Base-by-base conservation (phyloP, 2,113 vertebrate genomes). In the Neodontobutis hainanensis region DNA sequence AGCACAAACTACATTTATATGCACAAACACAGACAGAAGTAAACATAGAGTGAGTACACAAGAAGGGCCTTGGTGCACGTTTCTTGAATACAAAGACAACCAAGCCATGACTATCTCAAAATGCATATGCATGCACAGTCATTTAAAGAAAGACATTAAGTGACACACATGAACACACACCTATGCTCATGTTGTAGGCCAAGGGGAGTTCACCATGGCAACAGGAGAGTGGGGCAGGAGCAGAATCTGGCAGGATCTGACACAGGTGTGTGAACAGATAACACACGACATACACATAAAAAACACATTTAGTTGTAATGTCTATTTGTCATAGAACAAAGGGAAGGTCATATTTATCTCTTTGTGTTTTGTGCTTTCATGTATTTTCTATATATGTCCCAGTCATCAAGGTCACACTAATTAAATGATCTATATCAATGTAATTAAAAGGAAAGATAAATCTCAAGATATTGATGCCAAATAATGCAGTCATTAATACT, bases 141-240 rank as follows among this genome's bases (percentile, higher is more conserved):
- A 35, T 40, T 46, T 11, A 49, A 49, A 71, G 27, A 7, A 61
- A 40, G 70, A 40, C 64, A 79, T 38, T n/a, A 73, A 44, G 65
- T 73, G 61, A 48, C 68, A 74, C 72, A 65, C 73, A 48, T 27
- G 38, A 55, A 58, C 77, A 75, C 74, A 73, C 77, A 75, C 73
- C 56, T 47, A 65, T 73, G 51, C 66, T 50, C 60, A 68, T 61
- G 69, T 82, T 81, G 69, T 48, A 79, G 83, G 84, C 83, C 78
- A 71, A 65, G 77, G 73, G 44, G 71, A 86, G 69, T 88, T 90
- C 77, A 85, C 87, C 89, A 90, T 89, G 89, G 89, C 89, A 90
- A 90, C 89, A 83, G 71, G 78, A 83, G 75, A 78, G 73, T 51
- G 49, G 83, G 85, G 79, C 77, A 83, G 75, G 67, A 69, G 67